Evolutionary conservation across 2,797 vertebrate species (phyloP).

Genomic region (Microctenopoma stevenorrisi): DNA sequence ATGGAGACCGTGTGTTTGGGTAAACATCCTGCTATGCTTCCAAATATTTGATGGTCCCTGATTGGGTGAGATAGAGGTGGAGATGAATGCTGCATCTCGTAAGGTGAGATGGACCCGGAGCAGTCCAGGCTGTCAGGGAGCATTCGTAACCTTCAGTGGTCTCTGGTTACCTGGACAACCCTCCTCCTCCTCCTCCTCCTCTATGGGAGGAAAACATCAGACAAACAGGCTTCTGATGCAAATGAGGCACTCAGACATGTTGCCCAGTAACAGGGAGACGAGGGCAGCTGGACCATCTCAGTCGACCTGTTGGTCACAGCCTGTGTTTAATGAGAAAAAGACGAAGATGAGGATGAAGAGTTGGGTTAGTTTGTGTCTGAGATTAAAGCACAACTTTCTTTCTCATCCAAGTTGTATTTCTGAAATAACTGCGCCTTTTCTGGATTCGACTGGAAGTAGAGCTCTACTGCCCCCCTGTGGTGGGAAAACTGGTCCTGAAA

Average conservation of each 20-base stretch:
- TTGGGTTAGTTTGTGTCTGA: too few species aligned
- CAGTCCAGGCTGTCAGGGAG: conserved; percentile 64
- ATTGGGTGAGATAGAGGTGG: conserved; percentile 35
- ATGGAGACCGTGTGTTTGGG: conserved; percentile 45
- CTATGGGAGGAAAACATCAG: conserved; percentile 47
- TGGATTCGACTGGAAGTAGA: too few species aligned
- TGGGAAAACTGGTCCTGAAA: not conserved
- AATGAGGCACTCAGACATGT: conserved; percentile 51
- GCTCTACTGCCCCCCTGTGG: conserved; percentile 59
- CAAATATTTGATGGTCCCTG: conserved; percentile 65
- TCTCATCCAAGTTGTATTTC: too few species aligned
- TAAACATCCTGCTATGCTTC: conserved; percentile 36
- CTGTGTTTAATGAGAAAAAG: conserved; percentile 8
- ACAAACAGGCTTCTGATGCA: conserved; percentile 54
- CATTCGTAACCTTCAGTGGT: conserved; percentile 71
- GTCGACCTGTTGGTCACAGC: not conserved
- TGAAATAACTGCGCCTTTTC: too few species aligned
- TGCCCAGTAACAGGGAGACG: not conserved
- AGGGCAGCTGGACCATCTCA: not conserved
- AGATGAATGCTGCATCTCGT: conserved; percentile 37
- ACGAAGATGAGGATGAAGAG: too few species aligned
- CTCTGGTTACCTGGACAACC: conserved; percentile 80
- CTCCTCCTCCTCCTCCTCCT: conserved; percentile 33
- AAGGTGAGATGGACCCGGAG: conserved; percentile 38
- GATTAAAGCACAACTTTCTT: too few species aligned